Evolutionary conservation across 1,140 invertebrate species (phyloP), one percentile per base, ranked within the genome.

Genomic region (Ylistrum balloti): DNA sequence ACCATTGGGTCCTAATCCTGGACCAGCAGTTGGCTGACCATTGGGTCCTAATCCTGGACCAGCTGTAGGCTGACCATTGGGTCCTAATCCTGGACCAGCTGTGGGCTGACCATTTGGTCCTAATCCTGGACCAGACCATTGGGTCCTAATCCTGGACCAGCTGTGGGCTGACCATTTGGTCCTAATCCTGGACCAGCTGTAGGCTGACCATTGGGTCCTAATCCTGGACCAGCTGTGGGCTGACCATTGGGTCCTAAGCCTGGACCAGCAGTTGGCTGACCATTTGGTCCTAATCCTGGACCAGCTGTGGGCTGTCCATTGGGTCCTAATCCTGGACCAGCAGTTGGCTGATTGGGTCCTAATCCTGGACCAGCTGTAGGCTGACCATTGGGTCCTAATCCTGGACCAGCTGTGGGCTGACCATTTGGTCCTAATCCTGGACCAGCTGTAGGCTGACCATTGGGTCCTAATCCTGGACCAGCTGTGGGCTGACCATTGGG

Each of bases 141-240:
- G n/a, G n/a, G n/a, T n/a, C n/a, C n/a, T n/a, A n/a, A n/a, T n/a
- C 33, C n/a, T n/a, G n/a, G n/a, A n/a, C n/a, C n/a, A n/a, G 48
- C 88, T 85, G 56, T 34, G 20, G 45, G 33, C 32, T 88, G 48
- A 35, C 32, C 41, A 48, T 85, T 86, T 34, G 87, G 56, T 86
- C 74, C 35, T 35, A 87, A n/a, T 85, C 41, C 45, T 74, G 87
- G 56, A 28, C 56, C 56, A 28, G 56, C 56, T 74, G 56, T 74
- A 7, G 56, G 56, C n/a, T 74, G 22, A 20, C 38, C 56, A 87
- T 33, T 33, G 11, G 28, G n/a, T 33, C 35, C 33, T 33, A 33
- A 17, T 38, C 33, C 38, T 15, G 91, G 91, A n/a, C 33, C 10
- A 33, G 87, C 87, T 34, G 91, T 90, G 87, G 89, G 89, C 45